Evolutionary conservation across 2,888 invertebrate species (phyloP), one percentile per base, ranked within the genome.

Genomic region (Buathra laborator): DNA sequence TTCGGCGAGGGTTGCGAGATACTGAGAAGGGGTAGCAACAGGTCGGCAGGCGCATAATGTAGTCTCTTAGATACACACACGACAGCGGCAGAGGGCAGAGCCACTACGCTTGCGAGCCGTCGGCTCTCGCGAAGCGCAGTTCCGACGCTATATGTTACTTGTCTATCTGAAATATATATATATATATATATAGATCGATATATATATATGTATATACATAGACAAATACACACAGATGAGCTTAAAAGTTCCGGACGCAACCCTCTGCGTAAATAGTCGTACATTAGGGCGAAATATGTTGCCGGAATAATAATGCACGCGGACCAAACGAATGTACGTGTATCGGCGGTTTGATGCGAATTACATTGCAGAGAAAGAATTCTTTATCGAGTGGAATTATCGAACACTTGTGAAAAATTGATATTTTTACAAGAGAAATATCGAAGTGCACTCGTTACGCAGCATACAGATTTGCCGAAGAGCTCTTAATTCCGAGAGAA

Each of bases 31-130:
- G 89, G 88, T 91, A 92, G 92, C 92, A 92, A 92, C 92, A 92
- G 92, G 92, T 92, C 92, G 90, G 86, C 87, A 85, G 85, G 89
- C 88, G 89, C 90, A 90, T 91, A 88, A 88, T 85, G 86, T 88
- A 89, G 86, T 89, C 89, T 89, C 89, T 90, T 89, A 89, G 88
- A 87, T 89, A 86, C 84, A 88, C 85, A 86, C 84, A 81, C 80
- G 72, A 64, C 66, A 67, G 74, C 46, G 75, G 66, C 64, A 32
- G 56, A 37, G 37, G 37, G 71, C 84, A 62, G 76, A 37, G 37
- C 37, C 62, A 3, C 64, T 75, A 48, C 74, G 64, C 48, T 46
- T 12, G 37, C 64, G 24, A 53, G 24, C 66, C 75, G 51, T n/a
- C 51, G 37, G 64, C 48, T 32, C 66, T 46, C 46, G 29, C 64